Evolutionary conservation across 2,888 invertebrate genomes (phyloP), one percentile per base, ranked within the genome.

Genomic region (Branchipolynoe longqiensis): DNA sequence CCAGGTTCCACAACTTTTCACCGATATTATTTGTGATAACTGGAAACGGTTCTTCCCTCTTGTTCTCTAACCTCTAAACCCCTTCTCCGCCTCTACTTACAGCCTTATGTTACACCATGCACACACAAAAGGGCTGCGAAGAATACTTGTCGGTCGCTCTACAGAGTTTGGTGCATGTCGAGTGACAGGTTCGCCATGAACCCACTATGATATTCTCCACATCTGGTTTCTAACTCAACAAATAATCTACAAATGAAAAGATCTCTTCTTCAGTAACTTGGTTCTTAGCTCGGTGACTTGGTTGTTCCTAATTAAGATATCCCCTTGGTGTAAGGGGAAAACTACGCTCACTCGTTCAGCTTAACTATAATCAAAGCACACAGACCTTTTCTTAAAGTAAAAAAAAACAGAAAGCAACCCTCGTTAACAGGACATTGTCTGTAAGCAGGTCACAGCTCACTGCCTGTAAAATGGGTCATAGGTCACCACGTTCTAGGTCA

Each of bases 331-430:
- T 33, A 69, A 38, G 38, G 38, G 62, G 48, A 31, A n/a, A 40
- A 74, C 78, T 78, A 78, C 78, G 78, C 54, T 78, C 78, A 78
- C 28, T 48, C 78, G 41, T 78, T 78, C 54, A 78, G 78, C 78
- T 25, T 48, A 48, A 78, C 78, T 78, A n/a, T n/a, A 78, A 78
- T 78, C 78, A 41, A 78, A 78, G 78, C 78, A 78, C 78, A 78
- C 78, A 78, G 78, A 78, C 78, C 69, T 69, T 69, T 31, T 12
- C n/a, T n/a, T n/a, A n/a, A n/a, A n/a, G n/a, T n/a, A 58, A 58
- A 58, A 58, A n/a, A 25, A 58, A 14, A 12, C 54, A 48, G 31
- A 41, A 48, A 18, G n/a, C 12, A 48, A 78, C 41, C 78, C 54
- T 48, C 28, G 25, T 48, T 28, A 78, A 78, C 78, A 78, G 78